Base-by-base conservation (phyloP, 2,888 invertebrate genomes). In the Drosophila mimetica region DNA sequence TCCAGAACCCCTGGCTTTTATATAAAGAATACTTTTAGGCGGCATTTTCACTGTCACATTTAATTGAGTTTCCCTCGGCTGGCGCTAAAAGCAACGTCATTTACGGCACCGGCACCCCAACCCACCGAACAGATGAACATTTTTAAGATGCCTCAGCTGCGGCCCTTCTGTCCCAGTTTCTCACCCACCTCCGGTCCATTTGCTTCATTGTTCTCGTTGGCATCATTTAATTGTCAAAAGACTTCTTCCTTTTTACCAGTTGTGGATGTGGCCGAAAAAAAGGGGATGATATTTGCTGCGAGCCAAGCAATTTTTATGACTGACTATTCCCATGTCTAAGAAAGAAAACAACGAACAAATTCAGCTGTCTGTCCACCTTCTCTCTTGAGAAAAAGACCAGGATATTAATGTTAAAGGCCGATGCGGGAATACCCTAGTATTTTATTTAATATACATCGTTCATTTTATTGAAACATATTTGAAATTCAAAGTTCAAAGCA, bases 1-100 rank as follows among this genome's bases (percentile, higher is more conserved):
- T n/a, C 16, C 18, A 16, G 16, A 3, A 34, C 16, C n/a, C 30
- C 7, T 18, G 44, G 47, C 59, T 42, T 65, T 63, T 59, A 39
- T 53, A 78, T 85, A 75, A 77, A 82, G 79, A 79, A 86, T 85
- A 87, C 86, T 85, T 82, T 88, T 77, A 82, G 85, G 87, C 85
- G 50, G 51, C 77, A 77, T 81, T 81, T 81, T 71, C 82, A 76
- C 82, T 88, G 86, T 86, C 88, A 86, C 82, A 88, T 86, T 88
- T 88, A 86, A 86, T 86, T 86, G 86, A 86, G 86, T 86, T 86
- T 88, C 82, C 63, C 72, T 60, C 61, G 76, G 39, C 74, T 69
- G 37, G 58, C 77, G 87, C 79, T 87, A 87, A 83, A 85, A 83
- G 82, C 82, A 81, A 79, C 77, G 79, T 86, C 83, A 85, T 82